Conservation (phyloP, 1,140 invertebrate genomes). For the Hypsibius dujardini region DNA sequence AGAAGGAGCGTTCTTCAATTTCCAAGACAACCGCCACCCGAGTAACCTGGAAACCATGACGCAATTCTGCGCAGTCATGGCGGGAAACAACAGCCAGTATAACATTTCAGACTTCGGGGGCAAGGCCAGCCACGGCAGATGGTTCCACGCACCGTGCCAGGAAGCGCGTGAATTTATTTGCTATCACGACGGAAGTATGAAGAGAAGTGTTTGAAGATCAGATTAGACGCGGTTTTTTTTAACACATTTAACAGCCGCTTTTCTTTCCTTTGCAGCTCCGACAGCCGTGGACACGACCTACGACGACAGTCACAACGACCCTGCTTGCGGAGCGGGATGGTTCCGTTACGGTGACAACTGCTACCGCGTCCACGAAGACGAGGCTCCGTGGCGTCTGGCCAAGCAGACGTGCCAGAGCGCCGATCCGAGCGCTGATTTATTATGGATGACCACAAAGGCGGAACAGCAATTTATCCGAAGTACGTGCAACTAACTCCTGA, state of each 20-base stretch:
- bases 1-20: too few relatives aligned
- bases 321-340: not conserved
- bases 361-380: not conserved
- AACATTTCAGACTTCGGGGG: not conserved
- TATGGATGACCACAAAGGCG: not conserved
- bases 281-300: not conserved
- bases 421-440: not conserved
- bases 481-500: too few relatives aligned
- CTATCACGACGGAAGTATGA: slow-evolving; percentile 6
- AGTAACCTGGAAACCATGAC: too few relatives aligned
- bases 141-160: not conserved
- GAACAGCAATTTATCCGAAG: slow-evolving; percentile 5
- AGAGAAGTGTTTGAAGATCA: not conserved
- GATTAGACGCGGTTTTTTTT: not conserved
- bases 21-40: too few relatives aligned
- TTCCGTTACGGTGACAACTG: not conserved
- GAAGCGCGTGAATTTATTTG: not conserved
- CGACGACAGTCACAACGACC: not conserved
- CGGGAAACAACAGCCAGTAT: not conserved
- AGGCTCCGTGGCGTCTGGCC: not conserved
- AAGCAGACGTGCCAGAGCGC: slow-evolving; percentile 4
- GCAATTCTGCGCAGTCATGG: slow-evolving; percentile 1
- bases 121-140: not conserved
- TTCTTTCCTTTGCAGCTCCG: not conserved
- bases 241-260: not conserved